Conservation (phyloP, 2,888 invertebrate species). For the Meta bourneti region DNA sequence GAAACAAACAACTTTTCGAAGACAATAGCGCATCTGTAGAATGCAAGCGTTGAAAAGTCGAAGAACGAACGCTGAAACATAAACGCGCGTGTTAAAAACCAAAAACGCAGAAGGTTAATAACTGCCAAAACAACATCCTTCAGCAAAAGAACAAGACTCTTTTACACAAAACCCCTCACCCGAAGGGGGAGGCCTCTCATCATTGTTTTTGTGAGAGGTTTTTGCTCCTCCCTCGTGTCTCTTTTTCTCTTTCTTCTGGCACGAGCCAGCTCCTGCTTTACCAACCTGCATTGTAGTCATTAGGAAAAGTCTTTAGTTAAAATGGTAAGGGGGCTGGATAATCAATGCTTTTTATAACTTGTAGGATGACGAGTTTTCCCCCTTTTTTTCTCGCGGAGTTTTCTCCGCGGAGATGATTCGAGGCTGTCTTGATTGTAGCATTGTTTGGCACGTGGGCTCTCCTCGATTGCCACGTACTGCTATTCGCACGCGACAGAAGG, state of each 20-base stretch:
- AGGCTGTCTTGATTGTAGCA: not conserved
- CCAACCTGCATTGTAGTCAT: not conserved
- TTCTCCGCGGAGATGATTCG: not conserved
- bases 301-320: conserved; percentile 40
- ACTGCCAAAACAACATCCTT: not conserved
- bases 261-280: no score
- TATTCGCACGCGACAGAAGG: not conserved
- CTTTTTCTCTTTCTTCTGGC: no score
- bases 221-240: not conserved
- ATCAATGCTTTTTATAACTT: conserved; percentile 1
- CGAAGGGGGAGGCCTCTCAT: not conserved
- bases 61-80: not conserved
- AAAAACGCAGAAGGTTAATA: not conserved
- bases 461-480: not conserved
- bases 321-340: conserved; percentile 21
- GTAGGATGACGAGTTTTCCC: not conserved
- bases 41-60: no score
- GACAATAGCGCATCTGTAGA: no score
- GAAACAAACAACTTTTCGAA: no score
- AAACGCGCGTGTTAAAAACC: not conserved
- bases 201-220: not conserved
- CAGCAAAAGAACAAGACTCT: not conserved
- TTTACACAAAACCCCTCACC: not conserved
- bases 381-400: not conserved
- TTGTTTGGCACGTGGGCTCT: not conserved